These are phyloP conservation scores for Drymodes brunneopygia DNA, from an alignment of 2,113 vertebrate genomes.

Conservation along the genomic window DNA sequence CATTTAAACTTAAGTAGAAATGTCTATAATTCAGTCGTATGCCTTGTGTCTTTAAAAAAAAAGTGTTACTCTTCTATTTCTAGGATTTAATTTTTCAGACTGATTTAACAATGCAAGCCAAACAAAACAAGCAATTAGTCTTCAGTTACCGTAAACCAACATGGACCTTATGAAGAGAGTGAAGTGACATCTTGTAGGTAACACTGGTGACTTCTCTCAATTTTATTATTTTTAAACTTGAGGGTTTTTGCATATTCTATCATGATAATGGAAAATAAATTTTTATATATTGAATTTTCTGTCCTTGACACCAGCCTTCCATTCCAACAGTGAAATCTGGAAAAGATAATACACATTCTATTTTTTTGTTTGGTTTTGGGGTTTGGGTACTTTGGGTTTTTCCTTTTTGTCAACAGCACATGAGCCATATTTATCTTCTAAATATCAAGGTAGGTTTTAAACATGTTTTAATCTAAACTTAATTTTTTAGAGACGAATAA, in stretches of 20 bases:
- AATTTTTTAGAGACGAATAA: slow-evolving; percentile 10
- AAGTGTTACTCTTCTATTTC: neutral
- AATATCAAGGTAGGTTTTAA: neutral
- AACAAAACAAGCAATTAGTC: neutral
- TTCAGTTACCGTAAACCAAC: neutral
- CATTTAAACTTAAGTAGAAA: neutral
- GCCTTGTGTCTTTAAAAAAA: neutral
- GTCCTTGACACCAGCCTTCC: neutral
- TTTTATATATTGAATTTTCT: neutral
- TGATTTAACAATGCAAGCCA: neutral
- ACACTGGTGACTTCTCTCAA: neutral
- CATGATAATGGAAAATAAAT: neutral
- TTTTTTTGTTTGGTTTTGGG: neutral
- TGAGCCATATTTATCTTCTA: neutral
- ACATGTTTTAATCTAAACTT: neutral
- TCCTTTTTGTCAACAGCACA: neutral
- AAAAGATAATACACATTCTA: neutral
- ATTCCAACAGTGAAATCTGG: neutral
- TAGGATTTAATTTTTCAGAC: neutral
- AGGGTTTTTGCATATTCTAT: neutral
- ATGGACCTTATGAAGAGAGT: neutral
- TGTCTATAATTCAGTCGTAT: neutral
- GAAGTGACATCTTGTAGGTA: neutral
- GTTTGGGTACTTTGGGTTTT: neutral
- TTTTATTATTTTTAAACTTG: neutral